phyloP scores from a whole-genome alignment of 2,113 vertebrate species.

The Etheostoma cragini region DNA sequence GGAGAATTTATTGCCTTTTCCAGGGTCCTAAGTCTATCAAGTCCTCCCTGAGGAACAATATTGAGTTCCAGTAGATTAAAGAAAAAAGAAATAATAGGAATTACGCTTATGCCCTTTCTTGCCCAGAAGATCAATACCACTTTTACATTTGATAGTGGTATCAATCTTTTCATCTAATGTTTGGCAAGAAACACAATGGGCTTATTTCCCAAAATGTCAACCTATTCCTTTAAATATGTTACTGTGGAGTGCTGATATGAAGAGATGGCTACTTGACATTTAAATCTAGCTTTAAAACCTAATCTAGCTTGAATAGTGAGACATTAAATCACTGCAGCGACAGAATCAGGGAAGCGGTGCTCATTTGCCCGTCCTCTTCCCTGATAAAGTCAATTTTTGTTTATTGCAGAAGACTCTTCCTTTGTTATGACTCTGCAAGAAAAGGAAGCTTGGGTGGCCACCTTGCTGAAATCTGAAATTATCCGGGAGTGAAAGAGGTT shows the following conservation, averaged over 20 bases:
- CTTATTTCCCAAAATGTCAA: background rate
- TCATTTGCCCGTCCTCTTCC: background rate
- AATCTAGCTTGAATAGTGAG: conserved; percentile 34
- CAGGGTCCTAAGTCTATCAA: background rate
- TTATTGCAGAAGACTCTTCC: conserved; percentile 21
- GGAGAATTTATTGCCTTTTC: background rate
- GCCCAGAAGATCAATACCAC: background rate
- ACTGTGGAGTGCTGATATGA: background rate
- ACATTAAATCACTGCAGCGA: conserved; percentile 9
- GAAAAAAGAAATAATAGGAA: background rate
- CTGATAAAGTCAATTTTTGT: conserved; percentile 21
- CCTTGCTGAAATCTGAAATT: conserved; percentile 50
- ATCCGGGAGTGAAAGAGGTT: conserved; percentile 27
- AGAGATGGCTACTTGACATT: background rate
- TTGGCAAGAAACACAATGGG: background rate
- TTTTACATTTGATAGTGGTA: background rate
- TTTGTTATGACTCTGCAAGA: conserved; percentile 56
- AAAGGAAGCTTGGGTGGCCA: conserved; percentile 31
- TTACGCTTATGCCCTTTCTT: background rate
- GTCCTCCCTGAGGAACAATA: background rate
- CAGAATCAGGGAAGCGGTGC: background rate
- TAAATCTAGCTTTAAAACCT: background rate
- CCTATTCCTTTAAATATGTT: background rate
- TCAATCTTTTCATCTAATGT: background rate
- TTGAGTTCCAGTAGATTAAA: conserved; percentile 7